Evolutionary conservation across 2,888 invertebrate genomes (phyloP), one percentile per base, ranked within the genome.

Genomic region (Yponomeuta plumbellus): DNA sequence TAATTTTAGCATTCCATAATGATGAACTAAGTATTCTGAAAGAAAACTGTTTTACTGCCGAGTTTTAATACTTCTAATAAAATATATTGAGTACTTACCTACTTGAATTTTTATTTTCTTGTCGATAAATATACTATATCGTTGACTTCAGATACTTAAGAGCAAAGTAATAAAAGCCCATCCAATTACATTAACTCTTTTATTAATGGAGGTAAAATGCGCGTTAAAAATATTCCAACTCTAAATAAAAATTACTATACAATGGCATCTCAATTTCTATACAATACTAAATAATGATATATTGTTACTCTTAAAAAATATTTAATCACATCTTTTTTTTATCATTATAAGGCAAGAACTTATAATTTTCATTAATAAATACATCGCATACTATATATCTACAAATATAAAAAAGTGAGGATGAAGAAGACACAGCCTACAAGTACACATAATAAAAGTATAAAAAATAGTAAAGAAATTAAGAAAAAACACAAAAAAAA

Each of bases 191-290:
- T 52, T 52, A 17, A 52, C 26, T 83, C 81, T 77, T 80, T 86
- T 84, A 83, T 85, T 87, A 78, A 80, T 83, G 74, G 79, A 79
- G 79, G 82, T 88, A 89, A 88, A 64, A 89, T 88, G 87, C 88
- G 80, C 82, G 80, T 83, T 85, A 84, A 80, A 87, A 84, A 86
- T 86, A 87, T 84, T 75, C 77, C 70, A 77, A 79, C 77, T 64
- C 76, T 75, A 74, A 75, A 63, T 39, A 64, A 57, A 23, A 75
- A 82, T 78, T 70, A 74, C 67, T 75, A 71, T 80, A 85, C 75
- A 79, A 87, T 88, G 88, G 88, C 88, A 86, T 85, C 86, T 75
- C 77, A 80, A 79, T 81, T 79, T 79, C 71, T 83, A 80, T 85
- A 86, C 79, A 69, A 62, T 66, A 78, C 77, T 78, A 80, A 80